These are phyloP conservation scores for Aspidiotus destructor DNA, from an alignment of 2,888 invertebrate genomes.

Conservation along the genomic window DNA sequence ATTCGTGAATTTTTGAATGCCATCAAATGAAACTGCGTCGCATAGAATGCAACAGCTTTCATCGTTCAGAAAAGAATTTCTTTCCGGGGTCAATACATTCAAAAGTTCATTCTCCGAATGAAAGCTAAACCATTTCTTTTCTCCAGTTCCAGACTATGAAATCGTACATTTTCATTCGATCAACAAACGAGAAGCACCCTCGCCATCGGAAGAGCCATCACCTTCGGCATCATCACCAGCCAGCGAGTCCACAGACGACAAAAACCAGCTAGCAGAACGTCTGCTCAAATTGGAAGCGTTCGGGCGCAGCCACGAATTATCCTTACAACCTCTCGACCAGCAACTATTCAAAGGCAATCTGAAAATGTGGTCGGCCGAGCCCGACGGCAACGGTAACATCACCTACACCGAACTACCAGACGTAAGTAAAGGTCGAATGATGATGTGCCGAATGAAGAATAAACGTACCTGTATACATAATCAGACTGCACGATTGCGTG, in stretches of 20 bases:
- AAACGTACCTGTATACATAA: no score
- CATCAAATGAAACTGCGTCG: no score
- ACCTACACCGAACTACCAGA: slow-evolving; percentile 66
- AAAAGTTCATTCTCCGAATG: no score
- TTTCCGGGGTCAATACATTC: no score
- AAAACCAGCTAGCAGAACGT: slow-evolving; percentile 39
- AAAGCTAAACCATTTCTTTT: background rate
- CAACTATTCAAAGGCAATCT: slow-evolving; percentile 68
- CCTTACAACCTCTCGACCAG: slow-evolving; percentile 42
- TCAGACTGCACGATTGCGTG: no score
- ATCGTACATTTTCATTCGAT: slow-evolving; percentile 61
- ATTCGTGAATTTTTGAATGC: no score
- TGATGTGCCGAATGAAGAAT: background rate
- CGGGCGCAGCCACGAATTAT: slow-evolving; percentile 34
- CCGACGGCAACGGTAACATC: slow-evolving; percentile 66
- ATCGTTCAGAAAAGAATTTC: no score
- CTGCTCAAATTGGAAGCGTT: slow-evolving; percentile 39
- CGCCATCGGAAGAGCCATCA: slow-evolving; percentile 5
- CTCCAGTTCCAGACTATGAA: slow-evolving; percentile 70
- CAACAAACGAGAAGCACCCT: slow-evolving; percentile 40
- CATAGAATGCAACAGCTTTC: no score
- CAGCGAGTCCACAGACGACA: slow-evolving; percentile 40
- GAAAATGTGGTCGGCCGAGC: slow-evolving; percentile 70
- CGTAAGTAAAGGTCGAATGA: slow-evolving; percentile 47
- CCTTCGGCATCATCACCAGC: slow-evolving; percentile 39